Conservation (phyloP, 2,113 vertebrate species). For the Tapirus terrestris region DNA sequence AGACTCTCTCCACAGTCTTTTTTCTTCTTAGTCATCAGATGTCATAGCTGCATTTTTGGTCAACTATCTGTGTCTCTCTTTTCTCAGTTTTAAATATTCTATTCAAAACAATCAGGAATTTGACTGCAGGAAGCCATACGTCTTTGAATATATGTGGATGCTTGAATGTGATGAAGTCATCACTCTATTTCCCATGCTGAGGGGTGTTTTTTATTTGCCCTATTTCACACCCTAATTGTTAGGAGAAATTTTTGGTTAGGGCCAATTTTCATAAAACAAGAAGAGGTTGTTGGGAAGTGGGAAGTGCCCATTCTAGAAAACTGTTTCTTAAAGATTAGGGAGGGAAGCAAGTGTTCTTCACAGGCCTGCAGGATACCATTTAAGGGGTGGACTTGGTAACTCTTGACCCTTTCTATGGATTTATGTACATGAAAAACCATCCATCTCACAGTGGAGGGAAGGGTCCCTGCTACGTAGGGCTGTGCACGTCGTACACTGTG, state of each 20-base stretch:
- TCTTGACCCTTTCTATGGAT: not conserved
- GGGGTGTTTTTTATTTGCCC: not conserved
- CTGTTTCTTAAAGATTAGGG: not conserved
- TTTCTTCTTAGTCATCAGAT: not conserved
- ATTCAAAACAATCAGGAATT: not conserved
- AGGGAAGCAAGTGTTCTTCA: not conserved
- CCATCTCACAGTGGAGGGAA: not conserved
- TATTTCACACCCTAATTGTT: not conserved
- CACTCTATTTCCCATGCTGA: not conserved
- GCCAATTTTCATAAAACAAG: not conserved
- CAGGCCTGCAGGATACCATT: not conserved
- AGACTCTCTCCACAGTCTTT: not conserved
- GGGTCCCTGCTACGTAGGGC: not conserved
- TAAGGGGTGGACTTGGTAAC: not conserved
- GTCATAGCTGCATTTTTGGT: not conserved
- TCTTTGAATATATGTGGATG: not conserved
- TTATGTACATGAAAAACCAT: not conserved
- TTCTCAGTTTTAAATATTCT: slow-evolving; percentile 17
- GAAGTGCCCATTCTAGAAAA: not conserved
- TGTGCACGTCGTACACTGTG: accelerated
- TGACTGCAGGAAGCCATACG: not conserved
- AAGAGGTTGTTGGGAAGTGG: not conserved
- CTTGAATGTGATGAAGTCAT: not conserved
- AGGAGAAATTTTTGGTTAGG: not conserved
- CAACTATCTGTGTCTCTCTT: not conserved